Conservation (phyloP, 2,113 vertebrate genomes). For the Ochotona princeps region DNA sequence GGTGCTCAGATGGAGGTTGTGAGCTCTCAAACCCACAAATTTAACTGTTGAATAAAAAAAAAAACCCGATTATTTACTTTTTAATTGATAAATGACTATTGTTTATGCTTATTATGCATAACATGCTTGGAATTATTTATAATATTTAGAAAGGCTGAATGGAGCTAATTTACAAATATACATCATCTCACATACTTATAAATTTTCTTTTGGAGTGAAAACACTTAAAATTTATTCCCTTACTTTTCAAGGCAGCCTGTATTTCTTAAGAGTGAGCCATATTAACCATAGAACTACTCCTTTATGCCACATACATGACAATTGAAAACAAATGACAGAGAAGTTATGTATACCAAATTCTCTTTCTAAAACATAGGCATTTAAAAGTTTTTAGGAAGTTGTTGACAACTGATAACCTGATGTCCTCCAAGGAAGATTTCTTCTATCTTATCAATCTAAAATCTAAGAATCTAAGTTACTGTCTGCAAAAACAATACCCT, state of each 20-base stretch:
- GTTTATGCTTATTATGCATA: neutral
- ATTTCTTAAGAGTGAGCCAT: neutral
- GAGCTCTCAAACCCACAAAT: too few relatives aligned
- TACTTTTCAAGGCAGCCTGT: neutral
- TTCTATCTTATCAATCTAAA: neutral
- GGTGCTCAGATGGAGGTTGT: too few relatives aligned
- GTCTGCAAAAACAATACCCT: neutral
- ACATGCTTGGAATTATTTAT: neutral
- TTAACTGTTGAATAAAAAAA: too few relatives aligned
- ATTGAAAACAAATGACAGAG: neutral
- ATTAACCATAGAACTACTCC: neutral
- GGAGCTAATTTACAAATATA: neutral
- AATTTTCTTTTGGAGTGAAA: neutral
- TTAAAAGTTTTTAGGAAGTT: neutral
- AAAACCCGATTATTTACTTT: neutral
- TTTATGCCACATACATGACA: neutral
- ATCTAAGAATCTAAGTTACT: neutral
- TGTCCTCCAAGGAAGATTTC: neutral
- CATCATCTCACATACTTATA: neutral
- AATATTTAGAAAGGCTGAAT: neutral
- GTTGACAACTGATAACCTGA: neutral
- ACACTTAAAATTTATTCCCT: neutral
- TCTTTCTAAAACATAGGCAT: neutral
- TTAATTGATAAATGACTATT: neutral
- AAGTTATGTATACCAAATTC: neutral